Evolutionary conservation across 2,113 vertebrate species (phyloP), one percentile per base, ranked within the genome.

Genomic region (Ibidorhyncha struthersii): DNA sequence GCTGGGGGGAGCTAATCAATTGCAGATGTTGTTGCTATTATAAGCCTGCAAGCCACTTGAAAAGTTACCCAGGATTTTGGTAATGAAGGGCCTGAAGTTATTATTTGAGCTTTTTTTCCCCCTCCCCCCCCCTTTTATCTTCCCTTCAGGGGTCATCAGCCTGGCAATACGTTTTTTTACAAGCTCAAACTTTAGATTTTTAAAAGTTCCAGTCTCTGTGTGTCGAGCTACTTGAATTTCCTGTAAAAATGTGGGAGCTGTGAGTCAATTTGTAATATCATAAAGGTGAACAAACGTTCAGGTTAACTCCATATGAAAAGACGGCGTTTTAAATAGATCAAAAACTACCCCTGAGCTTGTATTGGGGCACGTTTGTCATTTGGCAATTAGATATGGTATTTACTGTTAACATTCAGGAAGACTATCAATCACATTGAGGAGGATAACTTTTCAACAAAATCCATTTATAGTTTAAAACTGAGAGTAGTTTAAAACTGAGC

Each of bases 51-150:
- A 91, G 86, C 89, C 94, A 95, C 96, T 92, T 72, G 82, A 94
- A 95, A 97, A 94, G 91, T 94, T 95, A 89, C 55, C 61, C 70
- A 45, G 82, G 81, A 90, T 91, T 97, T 97, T 86, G 90, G 84
- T 97, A 97, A 97, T 96, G 88, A 97, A 94, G 83, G 82, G 83
- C 96, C 97, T 92, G 80, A 87, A 97, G 94, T 97, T 96, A 93
- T 96, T 97, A 90, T 94, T 97, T 70, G 69, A 93, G 84, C 50
- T 55, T 12, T 17, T 43, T 43, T n/a, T n/a, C n/a, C n/a, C n/a
- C n/a, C n/a, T 11, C 40, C 40, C 40, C 40, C 40, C 40, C 40
- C 40, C 8, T 10, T 96, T 96, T 88, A 93, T 94, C 89, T 77
- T 72, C 92, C 94, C 86, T 94, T 90, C 52, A 53, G 86, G 96